Evolutionary conservation across 2,113 vertebrate species (phyloP), one percentile per base, ranked within the genome.

Genomic region (Australoheros scitulus): DNA sequence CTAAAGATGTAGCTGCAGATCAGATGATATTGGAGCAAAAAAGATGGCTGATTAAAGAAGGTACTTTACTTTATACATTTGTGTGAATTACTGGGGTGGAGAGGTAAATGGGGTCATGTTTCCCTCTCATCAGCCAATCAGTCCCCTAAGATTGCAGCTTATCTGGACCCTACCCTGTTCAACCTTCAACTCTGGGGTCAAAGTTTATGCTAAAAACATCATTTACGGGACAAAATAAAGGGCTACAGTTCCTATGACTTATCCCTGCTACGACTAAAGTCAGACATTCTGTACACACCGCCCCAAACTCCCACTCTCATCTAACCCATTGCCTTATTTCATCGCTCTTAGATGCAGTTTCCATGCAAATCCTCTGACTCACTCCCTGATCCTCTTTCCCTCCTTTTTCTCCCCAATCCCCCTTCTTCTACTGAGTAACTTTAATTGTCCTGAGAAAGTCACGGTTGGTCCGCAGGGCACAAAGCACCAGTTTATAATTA

Each of bases 361-460:
- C 84, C 43, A 57, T 58, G 82, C 65, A 92, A 93, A 92, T 92
- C 90, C 91, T 88, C 83, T 68, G 89, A 91, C 84, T 90, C 88
- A 81, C 70, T 91, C 80, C 55, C 81, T 90, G 87, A 90, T 89
- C 84, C 87, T 80, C 87, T 77, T 91, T 84, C 82, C 81, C 84
- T 82, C 85, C 58, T 83, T 91, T 91, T 94, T 87, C 87, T 56
- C 58, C 63, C 83, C 80, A 90, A 91, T 90, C 85, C 64, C 80
- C 83, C 86, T 88, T 93, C 88, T 94, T 95, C 96, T 95, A 94
- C 96, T 96, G 96, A 98, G 96, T 96, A 96, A 97, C 96, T 97
- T 97, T 97, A 98, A 98, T 97, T 98, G 97, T 98, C 97, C 97
- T 98, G 98, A 97, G 98, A 98, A 98, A 97, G 97, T 95, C 95